A percentile compares a stretch with the other conserved stretches of the same genome.
phyloP scores from a whole-genome alignment of 2,113 vertebrate genomes.

The Anarhynchus alexandrinus region DNA sequence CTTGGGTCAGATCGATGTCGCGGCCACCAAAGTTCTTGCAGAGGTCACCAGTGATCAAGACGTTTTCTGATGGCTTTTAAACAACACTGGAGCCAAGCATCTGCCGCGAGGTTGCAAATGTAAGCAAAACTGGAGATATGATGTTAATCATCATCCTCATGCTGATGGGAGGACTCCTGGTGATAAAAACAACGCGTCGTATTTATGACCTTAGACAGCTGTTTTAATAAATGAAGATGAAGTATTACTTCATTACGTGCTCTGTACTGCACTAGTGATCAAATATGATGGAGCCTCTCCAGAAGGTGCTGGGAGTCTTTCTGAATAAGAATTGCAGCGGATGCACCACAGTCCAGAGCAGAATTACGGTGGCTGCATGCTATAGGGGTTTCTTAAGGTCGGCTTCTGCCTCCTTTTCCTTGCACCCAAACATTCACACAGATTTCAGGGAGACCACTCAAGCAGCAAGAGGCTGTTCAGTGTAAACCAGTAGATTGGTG shows the following conservation, averaged over 20 bases:
- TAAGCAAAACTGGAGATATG: not conserved
- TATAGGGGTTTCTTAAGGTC: not conserved
- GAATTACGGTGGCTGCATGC: not conserved
- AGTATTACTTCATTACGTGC: not conserved
- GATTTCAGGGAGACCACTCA: not conserved
- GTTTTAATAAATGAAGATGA: conserved; percentile 12
- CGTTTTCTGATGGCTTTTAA: conserved; percentile 42
- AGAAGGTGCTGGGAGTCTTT: not conserved
- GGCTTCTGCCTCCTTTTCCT: not conserved
- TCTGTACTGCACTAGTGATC: not conserved
- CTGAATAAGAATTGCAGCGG: not conserved
- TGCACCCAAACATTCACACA: not conserved
- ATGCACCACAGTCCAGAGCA: not conserved
- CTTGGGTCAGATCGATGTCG: conserved; percentile 26
- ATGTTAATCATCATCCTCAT: not conserved
- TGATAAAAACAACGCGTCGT: not conserved
- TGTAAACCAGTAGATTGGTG: not conserved
- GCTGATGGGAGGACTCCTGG: not conserved
- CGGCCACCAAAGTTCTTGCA: conserved; percentile 30
- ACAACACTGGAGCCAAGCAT: not conserved
- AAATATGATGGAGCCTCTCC: not conserved
- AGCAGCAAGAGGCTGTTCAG: not conserved
- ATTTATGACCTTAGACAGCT: conserved; percentile 20
- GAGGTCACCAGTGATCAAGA: conserved; percentile 10
- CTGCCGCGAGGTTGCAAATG: not conserved